Evolutionary conservation across 2,113 vertebrate species (phyloP).

Genomic region (Stigmatopora nigra): DNA sequence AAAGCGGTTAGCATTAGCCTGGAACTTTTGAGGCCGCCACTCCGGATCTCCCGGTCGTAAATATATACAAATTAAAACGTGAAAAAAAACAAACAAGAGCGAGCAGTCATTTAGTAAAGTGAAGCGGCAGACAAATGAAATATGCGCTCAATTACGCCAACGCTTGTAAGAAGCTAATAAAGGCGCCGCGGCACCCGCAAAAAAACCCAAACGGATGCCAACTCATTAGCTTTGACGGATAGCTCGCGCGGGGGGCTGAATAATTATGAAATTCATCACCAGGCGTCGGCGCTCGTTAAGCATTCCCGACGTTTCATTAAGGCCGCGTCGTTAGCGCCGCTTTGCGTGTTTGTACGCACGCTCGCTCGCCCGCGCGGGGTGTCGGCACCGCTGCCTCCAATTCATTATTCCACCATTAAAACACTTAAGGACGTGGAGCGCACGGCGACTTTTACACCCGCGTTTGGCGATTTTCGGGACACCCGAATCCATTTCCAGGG

Average conservation of each 20-base stretch:
- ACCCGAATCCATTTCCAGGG: too few relatives aligned
- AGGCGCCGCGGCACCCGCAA: constrained; percentile 74
- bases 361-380: constrained; percentile 41
- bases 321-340: constrained; percentile 72
- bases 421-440: constrained; percentile 54
- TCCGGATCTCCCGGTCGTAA: constrained; percentile 58
- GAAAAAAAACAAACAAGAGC: constrained; percentile 60
- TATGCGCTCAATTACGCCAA: constrained; percentile 99
- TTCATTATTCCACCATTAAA: constrained; percentile 64
- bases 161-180: constrained; percentile 98
- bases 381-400: constrained; percentile 44
- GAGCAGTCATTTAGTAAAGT: constrained; percentile 83
- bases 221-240: constrained; percentile 99
- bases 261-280: constrained; percentile 93
- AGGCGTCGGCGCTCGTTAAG: constrained; percentile 80
- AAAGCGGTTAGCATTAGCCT: constrained; percentile 18
- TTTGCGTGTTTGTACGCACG: constrained; percentile 58
- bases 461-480: constrained; percentile 7
- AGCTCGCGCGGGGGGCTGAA: constrained; percentile 85
- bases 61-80: constrained; percentile 64
- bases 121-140: constrained; percentile 87
- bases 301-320: constrained; percentile 75
- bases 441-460: constrained; percentile 33
- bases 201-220: constrained; percentile 87
- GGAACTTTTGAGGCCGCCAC: not conserved